These are phyloP conservation scores for Trinectes maculatus DNA, from an alignment of 2,113 vertebrate species.

Conservation along the genomic window DNA sequence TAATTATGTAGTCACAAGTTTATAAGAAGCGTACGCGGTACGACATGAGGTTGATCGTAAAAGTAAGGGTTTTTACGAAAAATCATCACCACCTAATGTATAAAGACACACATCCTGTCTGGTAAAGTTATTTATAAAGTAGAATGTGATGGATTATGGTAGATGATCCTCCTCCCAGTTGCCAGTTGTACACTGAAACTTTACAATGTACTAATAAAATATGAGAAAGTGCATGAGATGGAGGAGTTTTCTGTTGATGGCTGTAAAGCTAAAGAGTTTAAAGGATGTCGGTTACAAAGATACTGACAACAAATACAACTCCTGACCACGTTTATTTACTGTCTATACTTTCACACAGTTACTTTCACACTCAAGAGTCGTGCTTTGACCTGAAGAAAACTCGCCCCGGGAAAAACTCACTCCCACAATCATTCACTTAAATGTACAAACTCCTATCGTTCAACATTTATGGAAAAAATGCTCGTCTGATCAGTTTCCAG, in stretches of 20 bases:
- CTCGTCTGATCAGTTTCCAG: too few species aligned
- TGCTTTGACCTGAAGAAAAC: too few species aligned
- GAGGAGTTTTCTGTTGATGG: not conserved
- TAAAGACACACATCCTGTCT: conserved; percentile 34
- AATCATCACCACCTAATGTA: conserved; percentile 44
- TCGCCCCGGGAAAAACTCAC: too few species aligned
- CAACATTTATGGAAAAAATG: too few species aligned
- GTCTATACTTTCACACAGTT: too few species aligned
- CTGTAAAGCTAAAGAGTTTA: not conserved
- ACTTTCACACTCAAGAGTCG: too few species aligned
- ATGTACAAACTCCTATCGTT: too few species aligned
- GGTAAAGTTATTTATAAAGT: conserved; percentile 41
- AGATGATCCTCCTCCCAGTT: conserved; percentile 53
- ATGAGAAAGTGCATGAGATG: not conserved
- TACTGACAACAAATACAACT: not conserved
- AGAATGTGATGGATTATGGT: conserved; percentile 53
- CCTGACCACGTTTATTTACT: not conserved
- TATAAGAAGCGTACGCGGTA: conserved; percentile 29
- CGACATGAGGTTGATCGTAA: conserved; percentile 23
- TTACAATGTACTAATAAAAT: conserved; percentile 65
- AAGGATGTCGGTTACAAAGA: not conserved
- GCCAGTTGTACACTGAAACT: conserved; percentile 50
- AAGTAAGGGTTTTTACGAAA: conserved; percentile 60
- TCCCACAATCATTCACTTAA: not conserved
- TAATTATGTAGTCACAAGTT: conserved; percentile 39